Percentiles rank a stretch among this genome's conserved stretches.
phyloP scores from a whole-genome alignment of 2,888 invertebrate species.

The Hybos culiciformis region DNA sequence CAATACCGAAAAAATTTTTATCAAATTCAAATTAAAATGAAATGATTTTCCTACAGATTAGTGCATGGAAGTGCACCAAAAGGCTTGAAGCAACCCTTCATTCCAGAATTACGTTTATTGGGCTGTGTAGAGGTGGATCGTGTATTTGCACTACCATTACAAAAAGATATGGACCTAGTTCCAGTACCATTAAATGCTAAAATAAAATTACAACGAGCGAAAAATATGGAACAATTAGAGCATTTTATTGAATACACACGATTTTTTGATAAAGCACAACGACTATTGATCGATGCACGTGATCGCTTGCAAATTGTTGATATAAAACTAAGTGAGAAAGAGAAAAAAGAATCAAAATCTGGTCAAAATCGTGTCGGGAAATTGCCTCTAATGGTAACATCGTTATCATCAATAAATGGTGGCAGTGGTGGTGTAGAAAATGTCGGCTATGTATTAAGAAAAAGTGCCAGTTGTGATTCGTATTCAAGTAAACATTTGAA shows the following conservation, averaged over 20 bases:
- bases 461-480: conserved; percentile 67
- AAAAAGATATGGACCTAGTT: conserved; percentile 65
- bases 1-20: no score
- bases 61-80: conserved; percentile 82
- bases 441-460: conserved; percentile 57
- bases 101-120: conserved; percentile 69
- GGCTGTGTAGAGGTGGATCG: conserved; percentile 74
- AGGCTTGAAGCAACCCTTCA: conserved; percentile 69
- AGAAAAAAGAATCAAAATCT: conserved; percentile 36
- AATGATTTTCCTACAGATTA: conserved; percentile 34
- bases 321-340: conserved; percentile 59
- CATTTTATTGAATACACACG: conserved; percentile 62
- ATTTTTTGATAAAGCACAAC: conserved; percentile 62
- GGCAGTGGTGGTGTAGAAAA: conserved; percentile 20
- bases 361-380: conserved; percentile 26
- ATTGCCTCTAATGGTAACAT: conserved; percentile 32
- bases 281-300: conserved; percentile 54
- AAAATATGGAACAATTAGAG: conserved; percentile 68
- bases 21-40: neutral
- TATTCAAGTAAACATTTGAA: conserved; percentile 23
- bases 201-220: conserved; percentile 66
- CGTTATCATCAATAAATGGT: conserved; percentile 19
- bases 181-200: conserved; percentile 77
- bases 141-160: conserved; percentile 69
- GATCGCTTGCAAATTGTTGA: conserved; percentile 71